Percentiles rank a stretch among this genome's conserved stretches.
These are phyloP conservation scores for Melopsittacus undulatus DNA, from an alignment of 2,797 vertebrate species.

Conservation along the genomic window DNA sequence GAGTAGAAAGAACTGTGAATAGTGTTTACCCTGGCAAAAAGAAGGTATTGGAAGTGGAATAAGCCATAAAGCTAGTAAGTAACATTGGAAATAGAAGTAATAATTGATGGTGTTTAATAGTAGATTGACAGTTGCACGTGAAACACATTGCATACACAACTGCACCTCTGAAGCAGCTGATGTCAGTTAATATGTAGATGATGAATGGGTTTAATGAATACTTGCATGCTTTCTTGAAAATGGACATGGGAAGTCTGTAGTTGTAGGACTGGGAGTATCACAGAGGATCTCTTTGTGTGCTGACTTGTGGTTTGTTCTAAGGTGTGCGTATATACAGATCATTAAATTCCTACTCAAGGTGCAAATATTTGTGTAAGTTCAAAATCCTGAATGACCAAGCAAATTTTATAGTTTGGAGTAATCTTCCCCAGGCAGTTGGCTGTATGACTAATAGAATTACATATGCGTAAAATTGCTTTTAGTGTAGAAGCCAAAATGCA, in stretches of 20 bases:
- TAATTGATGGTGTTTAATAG: slow-evolving; percentile 45
- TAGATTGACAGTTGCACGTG: slow-evolving; percentile 1
- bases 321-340: neutral
- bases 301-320: neutral
- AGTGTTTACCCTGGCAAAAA: neutral
- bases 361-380: slow-evolving; percentile 68
- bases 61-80: neutral
- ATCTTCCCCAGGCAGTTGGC: slow-evolving; percentile 72
- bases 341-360: slow-evolving; percentile 24
- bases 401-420: slow-evolving; percentile 66
- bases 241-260: neutral
- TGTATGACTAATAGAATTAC: slow-evolving; percentile 77
- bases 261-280: neutral
- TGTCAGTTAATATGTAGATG: slow-evolving; percentile 33
- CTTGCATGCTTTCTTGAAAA: slow-evolving; percentile 9
- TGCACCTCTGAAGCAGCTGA: slow-evolving; percentile 41
- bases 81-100: slow-evolving; percentile 43
- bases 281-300: slow-evolving; percentile 2
- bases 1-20: neutral
- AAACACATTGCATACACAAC: neutral
- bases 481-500: slow-evolving; percentile 73
- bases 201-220: slow-evolving; percentile 46
- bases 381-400: slow-evolving; percentile 72
- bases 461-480: slow-evolving; percentile 73
- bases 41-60: neutral